These are phyloP conservation scores for Drosophila tanythrix DNA, from an alignment of 2,888 invertebrate genomes.

Conservation along the genomic window DNA sequence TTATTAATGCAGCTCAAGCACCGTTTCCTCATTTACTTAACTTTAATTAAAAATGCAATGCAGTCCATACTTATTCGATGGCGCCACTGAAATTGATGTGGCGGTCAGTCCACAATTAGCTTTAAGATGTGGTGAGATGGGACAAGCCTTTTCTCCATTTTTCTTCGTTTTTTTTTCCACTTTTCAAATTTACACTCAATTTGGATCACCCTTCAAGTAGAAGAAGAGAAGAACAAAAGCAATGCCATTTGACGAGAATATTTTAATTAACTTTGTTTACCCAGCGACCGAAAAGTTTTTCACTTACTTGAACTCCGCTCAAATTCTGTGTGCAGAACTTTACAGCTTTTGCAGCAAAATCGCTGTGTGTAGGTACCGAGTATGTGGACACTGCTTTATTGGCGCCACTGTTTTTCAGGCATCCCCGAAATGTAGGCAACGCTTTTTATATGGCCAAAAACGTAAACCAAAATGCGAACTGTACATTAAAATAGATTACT, in stretches of 20 bases:
- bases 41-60: constrained; percentile 58
- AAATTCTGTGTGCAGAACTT: constrained; percentile 33
- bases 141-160: constrained; percentile 6
- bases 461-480: constrained; percentile 15
- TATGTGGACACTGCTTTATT: constrained; percentile 29
- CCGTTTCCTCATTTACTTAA: constrained; percentile 20
- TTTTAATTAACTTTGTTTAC: constrained; percentile 78
- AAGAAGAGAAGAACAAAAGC: constrained; percentile 10
- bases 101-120: constrained; percentile 32
- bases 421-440: constrained; percentile 30
- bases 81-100: constrained; percentile 17
- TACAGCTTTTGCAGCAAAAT: constrained; percentile 36
- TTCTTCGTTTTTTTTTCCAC: not conserved
- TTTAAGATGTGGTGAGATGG: constrained; percentile 10
- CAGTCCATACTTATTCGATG: constrained; percentile 5
- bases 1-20: constrained; percentile 21
- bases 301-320: constrained; percentile 35
- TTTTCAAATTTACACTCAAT: constrained; percentile 6
- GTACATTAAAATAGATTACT: constrained; percentile 74
- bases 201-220: constrained; percentile 21
- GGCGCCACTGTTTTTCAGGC: constrained; percentile 4
- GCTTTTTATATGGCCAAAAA: constrained; percentile 36
- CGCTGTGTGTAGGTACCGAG: not conserved
- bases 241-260: constrained; percentile 46
- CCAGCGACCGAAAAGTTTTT: constrained; percentile 54